Base-by-base conservation (phyloP, 2,113 vertebrate species). In the Salminus brasiliensis region DNA sequence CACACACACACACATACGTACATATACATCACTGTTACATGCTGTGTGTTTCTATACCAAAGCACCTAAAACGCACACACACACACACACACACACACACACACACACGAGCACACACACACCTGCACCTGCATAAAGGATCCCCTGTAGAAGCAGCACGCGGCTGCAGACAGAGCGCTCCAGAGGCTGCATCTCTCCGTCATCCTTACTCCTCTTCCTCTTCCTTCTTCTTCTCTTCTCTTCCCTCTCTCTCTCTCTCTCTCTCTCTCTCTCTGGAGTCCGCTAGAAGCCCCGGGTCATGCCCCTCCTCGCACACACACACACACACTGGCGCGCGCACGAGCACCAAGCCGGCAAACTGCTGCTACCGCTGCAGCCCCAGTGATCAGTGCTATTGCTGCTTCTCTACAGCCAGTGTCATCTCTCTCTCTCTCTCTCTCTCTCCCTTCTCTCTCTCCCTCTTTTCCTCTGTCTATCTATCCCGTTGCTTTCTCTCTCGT, bases 101-200 rank as follows among this genome's bases (percentile, higher is more conserved):
- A 55, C 76, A 63, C 81, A 32, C 18, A 65, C 41, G 27, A 57
- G 57, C 36, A 36, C 80, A 83, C 89, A 88, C 95, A 96, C 93
- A 98, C 96, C 96, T 98, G 96, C 91, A 99, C 97, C 93, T 99
- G 97, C 95, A 99, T 97, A 92, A 98, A 96, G 76, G 97, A 98
- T 75, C 97, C 97, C 69, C 97, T 94, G 94, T 98, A 99, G 93
- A 99, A 99, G 93, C 97, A 98, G 95, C 97, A 99, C 60, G 97
- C 96, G 52, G 97, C 97, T 10, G 97, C 97, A 32, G 97, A 99
- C 88, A 99, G 92, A 67, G 97, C 97, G 80, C 96, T 98, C 97
- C 97, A 99, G 85, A 98, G 94, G 92, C 96, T 99, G 92, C 97
- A 98, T 75, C 96, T 92, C 89, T 99, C 96, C 60, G 96, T 98